Conservation (phyloP, 1,140 invertebrate genomes). For the Euwallacea fornicatus region DNA sequence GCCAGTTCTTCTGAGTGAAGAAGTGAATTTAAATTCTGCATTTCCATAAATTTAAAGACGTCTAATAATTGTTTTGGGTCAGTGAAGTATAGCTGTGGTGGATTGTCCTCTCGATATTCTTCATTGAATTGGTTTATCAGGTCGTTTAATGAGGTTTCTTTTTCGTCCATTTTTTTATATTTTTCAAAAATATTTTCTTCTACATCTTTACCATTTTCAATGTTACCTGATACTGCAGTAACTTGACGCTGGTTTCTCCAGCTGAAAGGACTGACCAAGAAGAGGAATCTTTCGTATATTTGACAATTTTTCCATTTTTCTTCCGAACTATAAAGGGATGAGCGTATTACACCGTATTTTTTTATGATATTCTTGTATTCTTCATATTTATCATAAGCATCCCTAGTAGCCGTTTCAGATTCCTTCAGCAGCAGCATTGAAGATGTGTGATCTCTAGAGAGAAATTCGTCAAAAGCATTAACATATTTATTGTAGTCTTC, state of each 20-base stretch:
- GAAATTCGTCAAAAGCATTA: constrained; percentile 64
- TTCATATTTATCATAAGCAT: constrained; percentile 57
- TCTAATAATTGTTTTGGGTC: constrained; percentile 59
- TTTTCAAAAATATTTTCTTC: constrained; percentile 44
- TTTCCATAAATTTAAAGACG: constrained; percentile 61
- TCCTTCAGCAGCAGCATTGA: constrained; percentile 60
- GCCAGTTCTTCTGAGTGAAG: constrained; percentile 64
- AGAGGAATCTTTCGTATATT: constrained; percentile 67
- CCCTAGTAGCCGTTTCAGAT: constrained; percentile 56
- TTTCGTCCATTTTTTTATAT: constrained; percentile 39
- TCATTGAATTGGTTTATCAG: constrained; percentile 57
- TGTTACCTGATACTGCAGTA: neutral
- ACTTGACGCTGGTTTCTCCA: constrained; percentile 57
- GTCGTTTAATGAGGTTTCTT: constrained; percentile 54
- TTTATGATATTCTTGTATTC: constrained; percentile 57
- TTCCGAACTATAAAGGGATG: constrained; percentile 63
- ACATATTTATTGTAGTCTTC: constrained; percentile 60
- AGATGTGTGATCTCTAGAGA: constrained; percentile 62
- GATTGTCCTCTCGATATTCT: constrained; percentile 53
- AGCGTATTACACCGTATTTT: constrained; percentile 57
- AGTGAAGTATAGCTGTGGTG: constrained; percentile 61
- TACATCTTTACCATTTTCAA: constrained; percentile 17
- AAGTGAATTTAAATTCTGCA: constrained; percentile 67
- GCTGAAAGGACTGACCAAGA: constrained; percentile 60
- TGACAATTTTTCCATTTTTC: constrained; percentile 64